Evolutionary conservation across 2,113 vertebrate genomes (phyloP).

Genomic region (Origma solitaria): DNA sequence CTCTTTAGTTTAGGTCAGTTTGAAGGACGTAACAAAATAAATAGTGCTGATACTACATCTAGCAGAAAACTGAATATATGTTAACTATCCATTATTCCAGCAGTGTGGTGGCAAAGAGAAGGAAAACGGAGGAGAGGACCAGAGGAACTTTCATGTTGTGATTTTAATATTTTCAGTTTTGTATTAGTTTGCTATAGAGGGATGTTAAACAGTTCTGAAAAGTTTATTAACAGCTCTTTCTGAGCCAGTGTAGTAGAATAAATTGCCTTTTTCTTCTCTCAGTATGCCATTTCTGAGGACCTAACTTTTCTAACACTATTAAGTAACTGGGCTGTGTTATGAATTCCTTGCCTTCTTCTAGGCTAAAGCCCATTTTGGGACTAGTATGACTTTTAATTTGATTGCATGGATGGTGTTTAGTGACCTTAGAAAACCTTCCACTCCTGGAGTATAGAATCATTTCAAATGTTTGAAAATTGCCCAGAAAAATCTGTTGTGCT

Average conservation of each 20-base stretch:
- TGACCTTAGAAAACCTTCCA: not conserved
- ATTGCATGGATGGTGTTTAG: not conserved
- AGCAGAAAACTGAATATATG: not conserved
- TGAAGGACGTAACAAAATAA: not conserved
- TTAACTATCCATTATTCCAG: not conserved
- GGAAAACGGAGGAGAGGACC: not conserved
- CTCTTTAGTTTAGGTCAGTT: not conserved
- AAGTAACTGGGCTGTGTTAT: not conserved
- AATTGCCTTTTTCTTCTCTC: not conserved
- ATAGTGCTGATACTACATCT: not conserved
- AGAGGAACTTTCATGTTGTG: not conserved
- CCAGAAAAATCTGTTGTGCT: not conserved
- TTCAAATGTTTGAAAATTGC: not conserved
- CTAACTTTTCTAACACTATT: not conserved
- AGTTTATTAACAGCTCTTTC: not conserved
- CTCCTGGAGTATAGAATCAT: not conserved
- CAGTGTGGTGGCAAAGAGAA: not conserved
- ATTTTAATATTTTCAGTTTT: not conserved
- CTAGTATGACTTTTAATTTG: not conserved
- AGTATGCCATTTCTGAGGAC: not conserved
- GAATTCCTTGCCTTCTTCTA: not conserved
- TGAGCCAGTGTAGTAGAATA: not conserved
- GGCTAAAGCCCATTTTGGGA: not conserved
- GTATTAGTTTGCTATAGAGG: not conserved
- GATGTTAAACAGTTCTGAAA: not conserved